Evolutionary conservation across 1,140 invertebrate genomes (phyloP).

Genomic region (Formica exsecta): DNA sequence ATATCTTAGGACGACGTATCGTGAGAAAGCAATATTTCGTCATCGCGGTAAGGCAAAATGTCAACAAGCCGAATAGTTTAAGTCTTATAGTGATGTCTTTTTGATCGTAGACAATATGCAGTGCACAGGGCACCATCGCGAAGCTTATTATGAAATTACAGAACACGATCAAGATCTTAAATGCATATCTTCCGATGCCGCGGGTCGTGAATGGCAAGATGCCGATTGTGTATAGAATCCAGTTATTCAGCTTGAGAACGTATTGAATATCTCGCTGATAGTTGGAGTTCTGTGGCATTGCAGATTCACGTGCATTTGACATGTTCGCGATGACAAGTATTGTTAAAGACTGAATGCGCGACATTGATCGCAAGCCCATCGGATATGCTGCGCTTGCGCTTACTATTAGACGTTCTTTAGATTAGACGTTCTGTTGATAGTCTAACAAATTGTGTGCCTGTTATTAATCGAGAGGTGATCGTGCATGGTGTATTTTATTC

Average conservation of each 20-base stretch:
- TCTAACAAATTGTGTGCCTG: slow-evolving; percentile 18
- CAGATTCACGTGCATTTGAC: not conserved
- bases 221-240: slow-evolving; percentile 57
- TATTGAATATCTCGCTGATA: slow-evolving; percentile 46
- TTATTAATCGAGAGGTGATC: not conserved
- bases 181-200: not conserved
- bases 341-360: slow-evolving; percentile 32
- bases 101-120: slow-evolving; percentile 57
- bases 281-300: not conserved
- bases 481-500: not conserved
- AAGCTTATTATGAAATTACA: slow-evolving; percentile 39
- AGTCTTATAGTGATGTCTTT: slow-evolving; percentile 34
- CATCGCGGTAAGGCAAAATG: slow-evolving; percentile 34
- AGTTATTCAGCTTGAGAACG: slow-evolving; percentile 39
- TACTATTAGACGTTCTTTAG: not conserved
- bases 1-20: slow-evolving; percentile 18
- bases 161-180: slow-evolving; percentile 10
- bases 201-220: slow-evolving; percentile 64
- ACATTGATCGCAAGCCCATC: slow-evolving; percentile 54
- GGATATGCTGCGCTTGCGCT: slow-evolving; percentile 26
- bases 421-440: not conserved
- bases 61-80: slow-evolving; percentile 23
- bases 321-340: slow-evolving; percentile 13
- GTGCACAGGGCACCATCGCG: slow-evolving; percentile 43
- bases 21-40: slow-evolving; percentile 58